Percentiles rank a stretch among this genome's conserved stretches.
phyloP scores from a whole-genome alignment of 92 coral and sea anemone genomes.

The Bergia puertoricense region DNA sequence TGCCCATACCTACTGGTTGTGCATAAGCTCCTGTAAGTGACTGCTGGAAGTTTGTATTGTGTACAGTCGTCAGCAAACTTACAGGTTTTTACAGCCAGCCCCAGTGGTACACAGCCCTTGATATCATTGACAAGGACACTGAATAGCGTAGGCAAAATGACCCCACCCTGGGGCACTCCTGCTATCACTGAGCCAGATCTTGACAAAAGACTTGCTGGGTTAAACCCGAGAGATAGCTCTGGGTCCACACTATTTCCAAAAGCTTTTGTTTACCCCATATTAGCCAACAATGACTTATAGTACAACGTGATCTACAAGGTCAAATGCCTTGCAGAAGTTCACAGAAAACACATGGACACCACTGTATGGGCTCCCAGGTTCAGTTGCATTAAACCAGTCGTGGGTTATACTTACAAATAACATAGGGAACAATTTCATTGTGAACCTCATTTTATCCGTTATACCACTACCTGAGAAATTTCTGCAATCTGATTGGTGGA shows the following conservation, averaged over 20 bases:
- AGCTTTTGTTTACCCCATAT: slow-evolving; percentile 51
- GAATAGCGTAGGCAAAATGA: slow-evolving; percentile 50
- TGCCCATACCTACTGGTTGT: slow-evolving; percentile 49
- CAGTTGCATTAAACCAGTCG: too few relatives aligned
- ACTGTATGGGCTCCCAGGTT: too few relatives aligned
- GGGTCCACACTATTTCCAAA: slow-evolving; percentile 35
- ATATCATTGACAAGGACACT: slow-evolving; percentile 46
- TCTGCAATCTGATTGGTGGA: too few relatives aligned
- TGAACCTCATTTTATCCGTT: too few relatives aligned
- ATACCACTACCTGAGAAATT: too few relatives aligned
- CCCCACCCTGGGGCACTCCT: slow-evolving; percentile 58
- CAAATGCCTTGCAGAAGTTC: too few relatives aligned
- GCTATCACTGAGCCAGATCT: slow-evolving; percentile 32
- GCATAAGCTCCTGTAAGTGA: slow-evolving; percentile 5
- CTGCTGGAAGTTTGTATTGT: slow-evolving; percentile 13
- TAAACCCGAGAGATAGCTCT: not conserved
- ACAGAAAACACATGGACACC: too few relatives aligned
- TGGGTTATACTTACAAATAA: too few relatives aligned
- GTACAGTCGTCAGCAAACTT: slow-evolving; percentile 45
- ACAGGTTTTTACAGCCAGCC: not conserved
- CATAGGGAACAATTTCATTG: too few relatives aligned
- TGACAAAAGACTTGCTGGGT: slow-evolving; percentile 42
- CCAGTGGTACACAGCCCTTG: slow-evolving; percentile 38
- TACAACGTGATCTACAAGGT: too few relatives aligned
- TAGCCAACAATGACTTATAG: slow-evolving; percentile 20